Base-by-base conservation (phyloP, 2,888 invertebrate species). In the Amiota communis region DNA sequence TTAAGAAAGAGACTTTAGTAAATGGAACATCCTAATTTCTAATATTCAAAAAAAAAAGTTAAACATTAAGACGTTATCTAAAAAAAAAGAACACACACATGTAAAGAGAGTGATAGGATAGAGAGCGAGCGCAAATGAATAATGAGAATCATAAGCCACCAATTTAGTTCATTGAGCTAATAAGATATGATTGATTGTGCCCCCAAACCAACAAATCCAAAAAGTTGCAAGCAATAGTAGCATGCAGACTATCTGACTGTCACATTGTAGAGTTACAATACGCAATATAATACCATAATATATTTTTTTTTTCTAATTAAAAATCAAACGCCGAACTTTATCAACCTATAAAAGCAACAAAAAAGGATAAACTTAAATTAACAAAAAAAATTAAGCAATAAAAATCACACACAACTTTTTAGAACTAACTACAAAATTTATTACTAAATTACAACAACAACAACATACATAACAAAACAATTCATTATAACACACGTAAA, bases 1-100 rank as follows among this genome's bases (percentile, higher is more conserved):
- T 85, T 65, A 89, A 90, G 81, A 88, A 88, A 79, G 89, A 89
- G 78, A 81, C 88, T 72, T 82, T 89, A 79, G 89, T 90, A 74
- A 89, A 89, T 82, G 89, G 89, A 80, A 89, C 89, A 80, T 89
- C 90, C 86, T 89, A 89, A 87, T 70, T 70, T 57, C 23, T n/a
- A n/a, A 20, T 47, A 57, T 23, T 36, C 23, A 53, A 47, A 6
- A 0, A 6, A 0, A 36, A 23, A 23, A 23, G 23, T 36, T 36
- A 36, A 36, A 36, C 36, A 36, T 6, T 36, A 36, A 23, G 23
- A 23, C 23, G 0, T 47, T 11, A 15, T 12, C 15, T 47, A 70
- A 72, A 73, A 2, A 73, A 73, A 70, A 72, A 73, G 1, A 73
- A 73, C 56, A 71, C 46, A 48, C 36, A 36, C 36, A 36, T 36